Base-by-base conservation (phyloP, 2,888 invertebrate species). In the Anagyrus pseudococci region DNA sequence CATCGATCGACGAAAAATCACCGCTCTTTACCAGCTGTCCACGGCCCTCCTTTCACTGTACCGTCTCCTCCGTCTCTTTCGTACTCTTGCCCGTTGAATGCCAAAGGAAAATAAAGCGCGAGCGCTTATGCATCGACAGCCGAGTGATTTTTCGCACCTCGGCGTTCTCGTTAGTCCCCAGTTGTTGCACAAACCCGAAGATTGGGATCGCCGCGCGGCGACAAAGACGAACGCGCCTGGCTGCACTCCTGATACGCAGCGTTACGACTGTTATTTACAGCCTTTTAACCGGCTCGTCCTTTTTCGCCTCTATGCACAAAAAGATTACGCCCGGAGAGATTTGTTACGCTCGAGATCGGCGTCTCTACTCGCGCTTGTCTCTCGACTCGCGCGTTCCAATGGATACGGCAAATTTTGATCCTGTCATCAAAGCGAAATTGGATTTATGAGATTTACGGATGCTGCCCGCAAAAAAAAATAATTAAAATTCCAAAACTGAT, bases 141-240 rank as follows among this genome's bases (percentile, higher is more conserved):
- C 53, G n/a, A 15, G 33, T 44, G 63, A 63, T 59, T 64, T 56
- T 64, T 64, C 50, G 54, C 54, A 52, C 54, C 43, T 44, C 56
- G 17, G 10, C 23, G n/a, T 7, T 26, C 17, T 17, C 19, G 29
- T 23, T 15, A n/a, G 29, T 17, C 40, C 23, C 41, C 57, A 29
- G 44, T 62, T 47, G 29, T 26, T 15, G 10, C 33, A 15, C 13
- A 10, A 17, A 15, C n/a, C 23, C 17, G 46, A 10, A 43, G 58
- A 63, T 63, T 33, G 58, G 48, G 17, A 54, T 62, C 54, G 49
- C 44, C 4, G 33, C 3, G 29, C 29, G 10, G 10, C 26, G 49
- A 50, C 50, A 62, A 44, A 22, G 62, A 58, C 44, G 48, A 49
- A 44, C 43, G 57, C 33, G 20, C 46, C 8, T 7, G 29, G 2